Evolutionary conservation across 2,888 invertebrate species (phyloP), one percentile per base, ranked within the genome.

Genomic region (Drosophila cracens): DNA sequence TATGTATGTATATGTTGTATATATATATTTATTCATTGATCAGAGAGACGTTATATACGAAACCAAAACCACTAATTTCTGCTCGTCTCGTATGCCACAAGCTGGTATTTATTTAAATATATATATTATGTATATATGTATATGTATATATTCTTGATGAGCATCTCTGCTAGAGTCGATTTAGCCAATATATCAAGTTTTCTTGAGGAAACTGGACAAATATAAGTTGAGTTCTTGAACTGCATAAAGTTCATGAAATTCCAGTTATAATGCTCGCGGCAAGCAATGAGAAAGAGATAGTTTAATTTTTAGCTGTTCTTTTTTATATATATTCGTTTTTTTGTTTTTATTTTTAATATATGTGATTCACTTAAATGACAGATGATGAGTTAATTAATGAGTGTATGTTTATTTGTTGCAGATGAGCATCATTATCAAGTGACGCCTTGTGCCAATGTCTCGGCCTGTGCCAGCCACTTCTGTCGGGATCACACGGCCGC

Each of bases 401-500:
- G 43, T 48, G 27, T 56, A 16, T 52, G 29, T 52, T 27, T 21
- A 18, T 53, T 33, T 58, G 2, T 65, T 66, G 33, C 74, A 88
- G 88, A 58, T 46, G n/a, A 58, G n/a, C 70, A 66, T 56, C 58
- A 61, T 3, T 89, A 81, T 62, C 63, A 67, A 70, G 75, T 81
- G 43, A 84, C 74, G 53, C 88, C 86, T n/a, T 86, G 86, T 43
- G 80, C 75, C 58, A 85, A 88, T 74, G 80, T 88, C 21, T 75
- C 88, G 0, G 66, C 82, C n/a, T 74, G 72, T 48, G 59, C 75
- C 31, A 85, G 85, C 46, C 88, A 76, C 52, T 85, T 85, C 38
- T 85, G 85, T 70, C 86, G 85, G 33, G 88, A 85, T 66, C 58
- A 53, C 54, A 88, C 88, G 36, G 88, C 85, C 8, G 85, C 88